Evolutionary conservation across 2,113 vertebrate genomes (phyloP), one percentile per base, ranked within the genome.

Genomic region (human): DNA sequence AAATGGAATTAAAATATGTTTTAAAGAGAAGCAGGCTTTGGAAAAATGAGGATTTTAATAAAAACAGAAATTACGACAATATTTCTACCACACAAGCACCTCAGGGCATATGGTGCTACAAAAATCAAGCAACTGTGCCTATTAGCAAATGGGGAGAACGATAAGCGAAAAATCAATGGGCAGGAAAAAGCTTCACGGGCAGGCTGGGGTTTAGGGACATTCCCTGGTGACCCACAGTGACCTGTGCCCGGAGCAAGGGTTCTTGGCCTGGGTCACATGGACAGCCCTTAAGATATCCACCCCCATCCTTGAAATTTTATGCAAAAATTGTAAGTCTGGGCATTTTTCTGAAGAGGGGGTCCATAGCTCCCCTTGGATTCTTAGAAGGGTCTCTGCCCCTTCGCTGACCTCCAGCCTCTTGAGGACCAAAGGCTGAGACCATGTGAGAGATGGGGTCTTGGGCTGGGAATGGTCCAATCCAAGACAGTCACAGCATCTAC

Each of bases 61-160:
- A 93, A 90, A 96, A 83, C 59, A 96, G 94, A 92, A 96, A 48
- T 82, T 73, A 64, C 68, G 90, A 88, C 76, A 93, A 16, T 94
- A 78, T 92, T 96, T 97, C 80, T 87, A 75, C 79, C 48, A 66
- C 61, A 75, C 4, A 32, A 96, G 70, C 55, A 70, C 61, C n/a
- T n/a, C 10, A 2, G 70, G 75, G 57, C 30, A 66, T 43, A 64
- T 5, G 35, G 35, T 23, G 16, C 32, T 75, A 43, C 18, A 13
- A 25, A 79, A 40, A 80, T 18, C 79, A 57, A 89, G 35, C 35
- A 48, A 66, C 55, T 96, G 8, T 9, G 59, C 11, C 61, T 75
- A 13, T 43, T 79, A 73, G 84, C 48, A 73, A 95, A 57, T 5
- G 4, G 5, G 11, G 22, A 32, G 30, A 18, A 40, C 8, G 73